Conservation (phyloP, 2,888 invertebrate species). For the Euphydryas editha region DNA sequence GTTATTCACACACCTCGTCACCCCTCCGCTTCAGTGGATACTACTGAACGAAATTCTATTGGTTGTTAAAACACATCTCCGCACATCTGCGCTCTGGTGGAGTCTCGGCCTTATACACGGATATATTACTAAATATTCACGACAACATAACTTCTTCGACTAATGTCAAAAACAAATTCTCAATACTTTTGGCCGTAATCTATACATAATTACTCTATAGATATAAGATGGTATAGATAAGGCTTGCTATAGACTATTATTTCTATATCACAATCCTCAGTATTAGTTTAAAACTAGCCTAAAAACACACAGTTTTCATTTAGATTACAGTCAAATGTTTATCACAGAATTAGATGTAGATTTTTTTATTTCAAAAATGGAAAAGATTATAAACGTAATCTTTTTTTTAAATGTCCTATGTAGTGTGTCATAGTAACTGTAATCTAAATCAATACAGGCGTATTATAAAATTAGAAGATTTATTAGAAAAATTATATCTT, state of each 20-base stretch:
- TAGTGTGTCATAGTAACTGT: conserved; percentile 10
- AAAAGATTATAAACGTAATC: background rate
- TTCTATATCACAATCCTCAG: conserved; percentile 32
- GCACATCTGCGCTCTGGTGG: no score
- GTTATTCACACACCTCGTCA: no score
- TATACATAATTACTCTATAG: background rate
- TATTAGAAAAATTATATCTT: conserved; percentile 10
- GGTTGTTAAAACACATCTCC: no score
- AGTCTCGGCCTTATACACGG: no score
- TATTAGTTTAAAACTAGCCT: conserved; percentile 22
- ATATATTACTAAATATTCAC: background rate
- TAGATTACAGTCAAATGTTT: conserved; percentile 32
- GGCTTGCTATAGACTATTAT: conserved; percentile 28
- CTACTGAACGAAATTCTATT: no score
- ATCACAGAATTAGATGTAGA: conserved; percentile 22
- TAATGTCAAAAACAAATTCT: background rate
- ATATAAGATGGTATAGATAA: conserved; percentile 27
- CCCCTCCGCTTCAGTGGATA: no score
- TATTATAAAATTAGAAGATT: conserved; percentile 4
- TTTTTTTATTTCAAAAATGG: background rate
- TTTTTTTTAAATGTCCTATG: background rate
- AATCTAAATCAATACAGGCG: conserved; percentile 25
- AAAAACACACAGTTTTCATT: conserved; percentile 27
- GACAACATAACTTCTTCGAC: background rate
- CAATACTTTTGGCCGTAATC: conserved; percentile 2